These are phyloP conservation scores for Egretta garzetta DNA, from an alignment of 2,113 vertebrate species.

Conservation along the genomic window DNA sequence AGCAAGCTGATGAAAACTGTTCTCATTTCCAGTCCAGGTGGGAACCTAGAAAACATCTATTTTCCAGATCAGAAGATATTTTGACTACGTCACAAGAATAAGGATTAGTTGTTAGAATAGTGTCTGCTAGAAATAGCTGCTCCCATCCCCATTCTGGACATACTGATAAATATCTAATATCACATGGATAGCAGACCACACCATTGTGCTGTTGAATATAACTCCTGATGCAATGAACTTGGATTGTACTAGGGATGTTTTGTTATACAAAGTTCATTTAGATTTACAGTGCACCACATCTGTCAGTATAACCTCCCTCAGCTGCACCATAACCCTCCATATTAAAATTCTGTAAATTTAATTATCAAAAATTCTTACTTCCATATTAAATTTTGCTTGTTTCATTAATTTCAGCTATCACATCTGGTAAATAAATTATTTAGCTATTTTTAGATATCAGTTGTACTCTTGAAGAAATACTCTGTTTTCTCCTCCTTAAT, in stretches of 20 bases:
- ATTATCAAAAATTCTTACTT: background rate
- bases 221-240: background rate
- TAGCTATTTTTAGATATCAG: background rate
- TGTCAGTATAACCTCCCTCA: fast-evolving
- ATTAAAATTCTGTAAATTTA: background rate
- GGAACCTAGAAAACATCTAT: too few species aligned
- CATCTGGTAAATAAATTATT: background rate
- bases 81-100: too few species aligned
- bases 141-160: too few species aligned
- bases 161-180: too few species aligned
- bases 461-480: background rate
- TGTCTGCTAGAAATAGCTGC: too few species aligned
- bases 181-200: background rate
- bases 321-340: fast-evolving
- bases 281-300: background rate
- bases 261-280: background rate
- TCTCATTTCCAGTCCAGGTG: too few species aligned
- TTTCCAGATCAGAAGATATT: too few species aligned
- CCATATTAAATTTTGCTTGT: background rate
- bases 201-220: background rate
- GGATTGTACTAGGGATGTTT: background rate
- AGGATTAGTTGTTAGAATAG: too few species aligned
- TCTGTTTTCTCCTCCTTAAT: background rate
- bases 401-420: background rate
- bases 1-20: too few species aligned